A percentile compares a stretch with the other conserved stretches of the same genome.
Conservation (phyloP, 2,113 vertebrate genomes). For the Pithys albifrons region DNA sequence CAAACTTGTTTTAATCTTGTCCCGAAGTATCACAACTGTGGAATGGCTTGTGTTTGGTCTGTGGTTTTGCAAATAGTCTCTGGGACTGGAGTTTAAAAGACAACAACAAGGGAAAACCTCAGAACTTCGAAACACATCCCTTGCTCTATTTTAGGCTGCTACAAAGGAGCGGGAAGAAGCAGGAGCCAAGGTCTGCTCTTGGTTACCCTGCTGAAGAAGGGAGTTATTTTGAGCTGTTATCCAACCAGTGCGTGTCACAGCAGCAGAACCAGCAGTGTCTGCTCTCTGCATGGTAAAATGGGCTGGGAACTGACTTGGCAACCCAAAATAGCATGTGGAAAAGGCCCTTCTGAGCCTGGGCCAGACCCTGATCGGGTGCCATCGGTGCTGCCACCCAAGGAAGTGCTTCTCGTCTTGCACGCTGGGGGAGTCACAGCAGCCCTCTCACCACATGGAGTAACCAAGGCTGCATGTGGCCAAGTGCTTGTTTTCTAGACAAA, state of each 20-base stretch:
- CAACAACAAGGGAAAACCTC: not conserved
- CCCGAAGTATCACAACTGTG: not conserved
- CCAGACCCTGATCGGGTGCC: not conserved
- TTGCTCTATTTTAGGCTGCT: slow-evolving; percentile 32
- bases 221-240: not conserved
- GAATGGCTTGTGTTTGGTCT: slow-evolving; percentile 38
- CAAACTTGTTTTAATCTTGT: not conserved
- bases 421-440: not conserved
- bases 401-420: not conserved
- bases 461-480: not conserved
- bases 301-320: not conserved
- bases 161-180: not conserved
- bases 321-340: not conserved
- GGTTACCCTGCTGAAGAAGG: slow-evolving; percentile 32
- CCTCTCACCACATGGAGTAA: not conserved
- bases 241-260: not conserved
- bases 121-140: slow-evolving; percentile 14
- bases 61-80: slow-evolving; percentile 56
- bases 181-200: slow-evolving; percentile 45
- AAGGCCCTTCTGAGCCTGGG: not conserved
- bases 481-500: not conserved
- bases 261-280: not conserved
- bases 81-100: not conserved
- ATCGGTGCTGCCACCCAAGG: not conserved
- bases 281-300: not conserved